These are phyloP conservation scores for Sminthurinus aureus DNA, from an alignment of 2,888 invertebrate species.

Conservation along the genomic window DNA sequence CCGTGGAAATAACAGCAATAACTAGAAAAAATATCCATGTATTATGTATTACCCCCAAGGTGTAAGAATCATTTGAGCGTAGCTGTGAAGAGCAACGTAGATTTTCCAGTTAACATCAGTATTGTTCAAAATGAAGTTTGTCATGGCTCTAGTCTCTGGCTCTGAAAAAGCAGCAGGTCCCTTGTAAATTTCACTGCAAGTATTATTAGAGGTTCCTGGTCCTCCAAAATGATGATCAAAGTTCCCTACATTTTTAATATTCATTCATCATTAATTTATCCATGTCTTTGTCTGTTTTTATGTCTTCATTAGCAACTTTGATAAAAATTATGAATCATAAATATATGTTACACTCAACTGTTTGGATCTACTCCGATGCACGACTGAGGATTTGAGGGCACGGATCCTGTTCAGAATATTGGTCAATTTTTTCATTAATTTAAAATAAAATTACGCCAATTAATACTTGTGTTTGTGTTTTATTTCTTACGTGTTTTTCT, in stretches of 20 bases:
- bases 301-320: neutral
- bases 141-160: conserved; percentile 75
- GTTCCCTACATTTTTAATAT: conserved; percentile 66
- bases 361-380: conserved; percentile 75
- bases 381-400: conserved; percentile 50
- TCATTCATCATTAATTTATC: neutral
- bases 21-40: neutral
- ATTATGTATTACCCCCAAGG: no score
- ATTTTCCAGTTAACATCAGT: conserved; percentile 47
- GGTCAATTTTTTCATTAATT: no score
- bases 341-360: neutral
- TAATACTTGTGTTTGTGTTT: conserved; percentile 11
- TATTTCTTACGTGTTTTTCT: conserved; percentile 73
- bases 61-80: conserved; percentile 64
- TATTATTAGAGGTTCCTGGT: conserved; percentile 73
- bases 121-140: conserved; percentile 66
- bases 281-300: neutral
- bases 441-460: neutral
- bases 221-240: conserved; percentile 77
- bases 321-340: neutral
- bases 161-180: conserved; percentile 79
- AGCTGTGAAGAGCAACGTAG: conserved; percentile 66
- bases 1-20: no score
- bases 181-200: conserved; percentile 78
- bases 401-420: neutral